These are phyloP conservation scores for Darevskia mixta DNA, from an alignment of 2,797 vertebrate species.

Conservation along the genomic window DNA sequence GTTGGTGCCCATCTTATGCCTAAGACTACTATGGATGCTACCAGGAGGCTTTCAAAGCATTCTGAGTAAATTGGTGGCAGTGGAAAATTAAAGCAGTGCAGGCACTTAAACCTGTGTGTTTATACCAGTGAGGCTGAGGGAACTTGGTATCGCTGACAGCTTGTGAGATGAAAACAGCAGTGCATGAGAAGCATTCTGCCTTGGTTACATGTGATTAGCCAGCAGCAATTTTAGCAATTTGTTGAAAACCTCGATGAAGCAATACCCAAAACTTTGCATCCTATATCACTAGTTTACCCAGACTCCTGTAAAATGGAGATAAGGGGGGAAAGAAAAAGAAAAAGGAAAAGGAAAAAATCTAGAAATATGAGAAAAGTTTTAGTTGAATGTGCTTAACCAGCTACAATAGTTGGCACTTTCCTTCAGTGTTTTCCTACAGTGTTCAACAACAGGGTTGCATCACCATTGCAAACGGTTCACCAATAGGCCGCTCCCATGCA, in stretches of 20 bases:
- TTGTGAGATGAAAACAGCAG: constrained; percentile 6
- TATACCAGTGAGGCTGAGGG: background rate
- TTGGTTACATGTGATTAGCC: constrained; percentile 43
- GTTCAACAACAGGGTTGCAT: background rate
- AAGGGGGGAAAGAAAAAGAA: background rate
- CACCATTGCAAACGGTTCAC: background rate
- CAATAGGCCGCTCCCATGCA: background rate
- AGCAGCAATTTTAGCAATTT: constrained; percentile 41
- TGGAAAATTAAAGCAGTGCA: background rate
- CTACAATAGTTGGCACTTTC: background rate
- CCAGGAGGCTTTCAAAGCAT: no score
- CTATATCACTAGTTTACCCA: constrained; percentile 25
- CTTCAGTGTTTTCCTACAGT: background rate
- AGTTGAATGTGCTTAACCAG: background rate
- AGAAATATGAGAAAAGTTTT: constrained; percentile 5
- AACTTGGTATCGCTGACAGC: background rate
- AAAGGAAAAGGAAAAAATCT: background rate
- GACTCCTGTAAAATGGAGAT: constrained; percentile 15
- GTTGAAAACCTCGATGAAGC: constrained; percentile 48
- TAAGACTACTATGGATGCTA: background rate
- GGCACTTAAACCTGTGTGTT: background rate
- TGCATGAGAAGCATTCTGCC: background rate
- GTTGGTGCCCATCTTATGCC: no score
- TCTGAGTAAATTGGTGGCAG: no score
- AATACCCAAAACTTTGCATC: constrained; percentile 15